Percentiles rank a stretch among this genome's conserved stretches.
Conservation (phyloP, 2,888 invertebrate species). For the Temnothorax unifasciatus region DNA sequence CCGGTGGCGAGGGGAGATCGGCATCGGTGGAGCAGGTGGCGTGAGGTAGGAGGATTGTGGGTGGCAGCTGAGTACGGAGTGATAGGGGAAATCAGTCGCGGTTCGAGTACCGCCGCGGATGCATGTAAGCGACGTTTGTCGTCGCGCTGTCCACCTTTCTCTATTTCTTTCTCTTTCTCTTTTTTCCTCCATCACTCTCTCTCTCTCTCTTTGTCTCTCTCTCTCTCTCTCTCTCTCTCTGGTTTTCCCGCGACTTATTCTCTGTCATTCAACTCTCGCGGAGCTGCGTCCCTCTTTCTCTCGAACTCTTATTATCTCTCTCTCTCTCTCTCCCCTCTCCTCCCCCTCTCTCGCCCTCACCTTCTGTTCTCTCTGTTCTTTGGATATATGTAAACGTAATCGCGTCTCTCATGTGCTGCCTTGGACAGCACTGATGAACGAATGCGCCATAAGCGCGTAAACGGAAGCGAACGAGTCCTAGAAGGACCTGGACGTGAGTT, state of each 20-base stretch:
- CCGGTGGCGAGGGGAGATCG: slow-evolving; percentile 36
- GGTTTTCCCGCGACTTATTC: slow-evolving; percentile 10
- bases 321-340: not conserved
- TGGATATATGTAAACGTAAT: slow-evolving; percentile 27
- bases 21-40: slow-evolving; percentile 54
- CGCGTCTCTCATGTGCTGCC: slow-evolving; percentile 2
- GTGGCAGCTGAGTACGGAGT: slow-evolving; percentile 74
- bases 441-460: slow-evolving; percentile 22
- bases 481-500: slow-evolving; percentile 7
- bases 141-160: slow-evolving; percentile 30
- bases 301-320: not conserved
- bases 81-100: slow-evolving; percentile 82
- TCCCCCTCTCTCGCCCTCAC: too few relatives aligned
- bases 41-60: slow-evolving; percentile 69
- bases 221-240: slow-evolving; percentile 47
- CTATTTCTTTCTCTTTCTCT: slow-evolving; percentile 8
- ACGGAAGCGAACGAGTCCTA: slow-evolving; percentile 21
- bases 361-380: not conserved
- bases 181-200: not conserved
- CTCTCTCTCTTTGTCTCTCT: slow-evolving; percentile 35
- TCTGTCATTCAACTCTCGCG: slow-evolving; percentile 30
- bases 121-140: slow-evolving; percentile 70
- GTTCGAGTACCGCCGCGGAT: slow-evolving; percentile 80
- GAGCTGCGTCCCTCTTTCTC: slow-evolving; percentile 17
- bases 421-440: not conserved